These are phyloP conservation scores for Mungos mungo DNA, from an alignment of 2,113 vertebrate species.

Conservation along the genomic window DNA sequence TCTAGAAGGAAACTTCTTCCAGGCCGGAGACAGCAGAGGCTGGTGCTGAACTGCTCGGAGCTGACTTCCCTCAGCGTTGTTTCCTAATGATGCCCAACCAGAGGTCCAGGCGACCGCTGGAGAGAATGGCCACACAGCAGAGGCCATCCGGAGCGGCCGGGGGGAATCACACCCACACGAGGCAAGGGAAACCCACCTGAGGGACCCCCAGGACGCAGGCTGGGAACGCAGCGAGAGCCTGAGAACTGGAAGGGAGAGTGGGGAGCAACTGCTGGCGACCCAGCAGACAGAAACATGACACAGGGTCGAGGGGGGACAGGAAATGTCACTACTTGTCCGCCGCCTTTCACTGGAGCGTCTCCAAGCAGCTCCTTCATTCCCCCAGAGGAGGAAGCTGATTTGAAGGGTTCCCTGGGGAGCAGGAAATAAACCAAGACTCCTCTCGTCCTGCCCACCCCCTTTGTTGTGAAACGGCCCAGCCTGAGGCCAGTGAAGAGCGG, in stretches of 20 bases:
- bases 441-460: background rate
- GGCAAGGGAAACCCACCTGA: background rate
- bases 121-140: background rate
- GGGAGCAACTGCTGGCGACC: background rate
- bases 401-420: constrained; percentile 25
- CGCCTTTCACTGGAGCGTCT: constrained; percentile 14
- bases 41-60: background rate
- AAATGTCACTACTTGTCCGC: background rate
- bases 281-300: background rate
- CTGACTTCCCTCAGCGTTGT: too few species aligned
- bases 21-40: too few species aligned
- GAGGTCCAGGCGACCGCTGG: background rate
- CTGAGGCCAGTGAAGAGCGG: background rate
- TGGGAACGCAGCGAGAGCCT: background rate
- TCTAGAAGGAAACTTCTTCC: background rate
- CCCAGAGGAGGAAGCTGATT: background rate
- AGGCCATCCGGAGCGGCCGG: background rate
- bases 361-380: background rate
- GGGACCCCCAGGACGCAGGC: background rate
- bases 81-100: background rate
- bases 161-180: background rate
- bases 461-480: background rate
- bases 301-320: rapidly evolving
- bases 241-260: background rate
- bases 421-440: constrained; percentile 29